Evolutionary conservation across 2,888 invertebrate genomes (phyloP), one percentile per base, ranked within the genome.

Genomic region (Synanthedon vespiformis): DNA sequence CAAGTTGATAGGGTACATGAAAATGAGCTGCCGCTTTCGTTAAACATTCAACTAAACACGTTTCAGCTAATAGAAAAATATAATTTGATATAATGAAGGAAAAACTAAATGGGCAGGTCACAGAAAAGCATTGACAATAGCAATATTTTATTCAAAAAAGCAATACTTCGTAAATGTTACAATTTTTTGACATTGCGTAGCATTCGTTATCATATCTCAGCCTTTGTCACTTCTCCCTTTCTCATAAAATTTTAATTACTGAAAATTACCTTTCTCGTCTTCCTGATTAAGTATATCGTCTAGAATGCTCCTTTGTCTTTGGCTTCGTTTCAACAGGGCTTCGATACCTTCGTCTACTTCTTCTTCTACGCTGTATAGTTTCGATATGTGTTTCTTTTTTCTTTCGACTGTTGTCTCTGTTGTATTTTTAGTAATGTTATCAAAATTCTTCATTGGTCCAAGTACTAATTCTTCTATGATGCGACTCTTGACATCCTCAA

Each of bases 221-320:
- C 77, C 75, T 68, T 63, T 54, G 60, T 70, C 61, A 58, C 64
- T 69, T 62, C 64, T 65, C 70, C 64, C 60, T 67, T 70, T 64
- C 58, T 70, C 67, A 73, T 61, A 74, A 50, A 52, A 18, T 63
- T 72, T 66, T 66, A 76, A 72, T 73, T 68, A 74, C 64, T 68
- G 70, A 74, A 64, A 78, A 72, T 86, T 88, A 88, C 88, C 88
- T 88, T 88, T 86, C 74, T 77, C 85, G 64, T 89, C 88, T 84
- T 90, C 90, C 68, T 90, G 87, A 68, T 89, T 89, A 56, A 91
- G 80, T 63, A 92, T 91, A 77, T 93, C 92, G 61, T 91, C 92
- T 65, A 93, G 86, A 64, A 92, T 89, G 77, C 90, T 92, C 73
- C 92, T 89, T 74, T 93, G 92, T 65, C 89, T 89, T 72, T 91